Conservation (phyloP, 1,140 invertebrate species). For the Apis florea region DNA sequence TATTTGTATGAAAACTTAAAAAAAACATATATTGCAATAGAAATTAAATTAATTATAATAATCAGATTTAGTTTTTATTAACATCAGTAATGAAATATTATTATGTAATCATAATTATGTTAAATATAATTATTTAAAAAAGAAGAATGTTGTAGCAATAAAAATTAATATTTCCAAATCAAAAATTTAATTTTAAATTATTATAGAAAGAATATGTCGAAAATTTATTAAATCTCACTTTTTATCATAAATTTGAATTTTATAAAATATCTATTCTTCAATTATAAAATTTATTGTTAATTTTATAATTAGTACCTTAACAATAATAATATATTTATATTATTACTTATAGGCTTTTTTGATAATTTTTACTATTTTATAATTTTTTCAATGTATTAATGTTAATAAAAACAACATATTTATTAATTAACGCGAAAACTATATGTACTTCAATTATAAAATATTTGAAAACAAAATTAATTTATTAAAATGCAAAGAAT, state of each 20-base stretch:
- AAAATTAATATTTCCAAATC: background rate
- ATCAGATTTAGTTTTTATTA: background rate
- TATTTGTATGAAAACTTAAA: background rate
- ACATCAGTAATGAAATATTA: background rate
- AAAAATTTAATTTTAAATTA: background rate
- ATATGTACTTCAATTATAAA: too few relatives aligned
- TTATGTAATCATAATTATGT: background rate
- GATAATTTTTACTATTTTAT: background rate
- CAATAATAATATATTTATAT: background rate
- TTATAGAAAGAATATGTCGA: background rate
- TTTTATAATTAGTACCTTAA: background rate
- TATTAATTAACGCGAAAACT: background rate
- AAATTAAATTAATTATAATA: background rate
- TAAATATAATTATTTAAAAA: background rate
- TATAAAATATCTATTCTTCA: background rate
- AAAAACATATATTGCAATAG: background rate
- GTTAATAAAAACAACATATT: background rate
- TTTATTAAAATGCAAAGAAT: background rate
- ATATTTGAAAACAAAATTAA: background rate
- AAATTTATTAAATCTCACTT: background rate
- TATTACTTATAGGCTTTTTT: background rate
- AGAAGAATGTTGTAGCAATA: background rate
- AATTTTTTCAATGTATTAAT: background rate
- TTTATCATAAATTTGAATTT: constrained; percentile 16
- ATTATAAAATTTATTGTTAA: background rate